Conservation (phyloP, 2,797 vertebrate genomes). For the Scyliorhinus canicula region DNA sequence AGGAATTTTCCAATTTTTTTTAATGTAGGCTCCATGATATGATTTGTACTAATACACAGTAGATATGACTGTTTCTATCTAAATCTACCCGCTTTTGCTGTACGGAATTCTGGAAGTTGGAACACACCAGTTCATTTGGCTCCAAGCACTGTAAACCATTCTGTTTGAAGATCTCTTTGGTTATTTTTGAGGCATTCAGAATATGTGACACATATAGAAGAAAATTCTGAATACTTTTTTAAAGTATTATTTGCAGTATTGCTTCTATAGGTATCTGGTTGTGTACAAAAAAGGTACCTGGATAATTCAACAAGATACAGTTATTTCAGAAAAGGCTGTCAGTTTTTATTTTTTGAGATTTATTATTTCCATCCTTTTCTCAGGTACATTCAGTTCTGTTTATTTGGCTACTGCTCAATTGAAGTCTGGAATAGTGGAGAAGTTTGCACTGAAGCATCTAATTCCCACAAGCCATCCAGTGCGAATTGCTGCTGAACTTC, state of each 20-base stretch:
- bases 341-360: constrained; percentile 45
- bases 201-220: not conserved
- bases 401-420: constrained; percentile 83
- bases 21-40: not conserved
- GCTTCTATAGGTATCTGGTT: constrained; percentile 39
- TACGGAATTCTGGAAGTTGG: not conserved
- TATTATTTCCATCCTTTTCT: constrained; percentile 39
- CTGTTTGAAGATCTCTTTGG: not conserved
- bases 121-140: not conserved
- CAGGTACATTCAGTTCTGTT: constrained; percentile 96
- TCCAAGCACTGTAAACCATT: not conserved
- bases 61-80: constrained; percentile 6
- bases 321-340: constrained; percentile 43
- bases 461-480: constrained; percentile 94
- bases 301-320: constrained; percentile 39
- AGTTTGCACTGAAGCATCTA: constrained; percentile 90
- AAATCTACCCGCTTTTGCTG: constrained; percentile 5
- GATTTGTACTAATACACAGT: not conserved
- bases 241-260: constrained; percentile 43
- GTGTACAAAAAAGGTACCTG: constrained; percentile 43
- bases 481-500: constrained; percentile 90
- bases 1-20: too few relatives aligned
- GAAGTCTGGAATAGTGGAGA: constrained; percentile 68
- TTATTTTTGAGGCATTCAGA: not conserved
- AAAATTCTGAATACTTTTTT: constrained; percentile 27